These are phyloP conservation scores for Arenicola marina DNA, from an alignment of 2,888 invertebrate genomes.

Conservation along the genomic window DNA sequence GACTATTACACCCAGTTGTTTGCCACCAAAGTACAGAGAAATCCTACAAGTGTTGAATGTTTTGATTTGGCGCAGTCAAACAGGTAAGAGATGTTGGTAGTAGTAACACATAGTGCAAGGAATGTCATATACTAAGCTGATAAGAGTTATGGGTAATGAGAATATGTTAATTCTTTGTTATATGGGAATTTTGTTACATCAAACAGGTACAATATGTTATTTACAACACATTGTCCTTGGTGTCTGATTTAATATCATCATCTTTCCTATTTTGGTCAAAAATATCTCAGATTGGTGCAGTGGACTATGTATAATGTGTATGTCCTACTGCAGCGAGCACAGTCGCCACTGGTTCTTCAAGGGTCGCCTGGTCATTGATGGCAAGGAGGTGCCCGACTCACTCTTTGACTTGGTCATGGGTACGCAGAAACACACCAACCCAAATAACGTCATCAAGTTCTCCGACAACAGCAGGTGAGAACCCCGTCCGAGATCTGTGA, in stretches of 20 bases:
- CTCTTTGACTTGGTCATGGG: conserved; percentile 90
- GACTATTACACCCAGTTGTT: conserved; percentile 89
- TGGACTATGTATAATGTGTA: neutral
- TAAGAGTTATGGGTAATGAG: neutral
- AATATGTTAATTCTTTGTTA: neutral
- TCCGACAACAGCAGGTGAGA: conserved; percentile 89
- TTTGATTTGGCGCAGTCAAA: conserved; percentile 98
- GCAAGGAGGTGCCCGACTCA: conserved; percentile 75
- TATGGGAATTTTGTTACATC: too few species aligned
- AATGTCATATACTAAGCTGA: too few species aligned
- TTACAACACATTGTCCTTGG: neutral
- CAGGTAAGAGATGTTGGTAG: conserved; percentile 66
- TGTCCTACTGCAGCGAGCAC: conserved; percentile 75
- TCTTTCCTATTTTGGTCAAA: neutral
- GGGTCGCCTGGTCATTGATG: conserved; percentile 80
- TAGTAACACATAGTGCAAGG: too few species aligned
- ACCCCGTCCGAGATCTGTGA: too few species aligned
- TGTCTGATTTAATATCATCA: neutral
- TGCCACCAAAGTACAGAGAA: conserved; percentile 77
- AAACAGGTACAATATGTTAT: neutral
- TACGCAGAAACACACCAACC: conserved; percentile 83
- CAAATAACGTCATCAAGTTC: conserved; percentile 95
- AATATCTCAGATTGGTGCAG: neutral
- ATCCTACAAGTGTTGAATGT: conserved; percentile 96
- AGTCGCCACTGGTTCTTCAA: conserved; percentile 99